These are phyloP conservation scores for Apamea monoglypha DNA, from an alignment of 2,888 invertebrate species.

Conservation along the genomic window DNA sequence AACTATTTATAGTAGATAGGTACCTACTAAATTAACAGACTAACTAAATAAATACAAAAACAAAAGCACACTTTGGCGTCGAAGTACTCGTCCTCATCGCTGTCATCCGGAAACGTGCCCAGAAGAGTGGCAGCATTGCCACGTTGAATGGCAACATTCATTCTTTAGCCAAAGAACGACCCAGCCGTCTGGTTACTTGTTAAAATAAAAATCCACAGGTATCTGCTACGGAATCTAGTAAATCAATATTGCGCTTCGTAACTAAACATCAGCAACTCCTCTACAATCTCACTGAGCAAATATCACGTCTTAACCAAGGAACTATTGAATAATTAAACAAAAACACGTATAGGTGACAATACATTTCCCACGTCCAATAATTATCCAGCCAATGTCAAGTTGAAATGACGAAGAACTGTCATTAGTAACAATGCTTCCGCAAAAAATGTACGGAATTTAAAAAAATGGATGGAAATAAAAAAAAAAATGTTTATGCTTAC, in stretches of 20 bases:
- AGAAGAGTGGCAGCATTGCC: background rate
- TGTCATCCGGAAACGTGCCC: background rate
- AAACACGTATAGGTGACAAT: conserved; percentile 50
- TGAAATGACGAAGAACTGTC: conserved; percentile 40
- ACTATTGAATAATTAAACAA: conserved; percentile 43
- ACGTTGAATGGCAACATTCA: background rate
- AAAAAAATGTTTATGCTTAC: background rate
- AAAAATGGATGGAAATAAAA: conserved; percentile 15
- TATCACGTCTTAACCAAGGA: conserved; percentile 47
- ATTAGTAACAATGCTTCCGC: conserved; percentile 49
- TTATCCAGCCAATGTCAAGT: conserved; percentile 63
- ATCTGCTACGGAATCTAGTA: background rate
- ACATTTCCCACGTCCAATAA: conserved; percentile 61
- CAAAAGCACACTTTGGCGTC: background rate
- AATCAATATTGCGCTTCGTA: background rate
- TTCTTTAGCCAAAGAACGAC: background rate
- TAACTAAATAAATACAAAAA: background rate
- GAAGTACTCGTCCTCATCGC: background rate
- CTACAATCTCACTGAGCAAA: conserved; percentile 12
- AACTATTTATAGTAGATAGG: background rate
- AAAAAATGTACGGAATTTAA: conserved; percentile 18
- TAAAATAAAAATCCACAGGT: background rate
- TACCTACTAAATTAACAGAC: background rate
- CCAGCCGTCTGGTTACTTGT: too few species aligned
- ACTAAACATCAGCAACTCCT: conserved; percentile 15